phyloP scores from a whole-genome alignment of 2,113 vertebrate species.

The Gallinago jamesoni region DNA sequence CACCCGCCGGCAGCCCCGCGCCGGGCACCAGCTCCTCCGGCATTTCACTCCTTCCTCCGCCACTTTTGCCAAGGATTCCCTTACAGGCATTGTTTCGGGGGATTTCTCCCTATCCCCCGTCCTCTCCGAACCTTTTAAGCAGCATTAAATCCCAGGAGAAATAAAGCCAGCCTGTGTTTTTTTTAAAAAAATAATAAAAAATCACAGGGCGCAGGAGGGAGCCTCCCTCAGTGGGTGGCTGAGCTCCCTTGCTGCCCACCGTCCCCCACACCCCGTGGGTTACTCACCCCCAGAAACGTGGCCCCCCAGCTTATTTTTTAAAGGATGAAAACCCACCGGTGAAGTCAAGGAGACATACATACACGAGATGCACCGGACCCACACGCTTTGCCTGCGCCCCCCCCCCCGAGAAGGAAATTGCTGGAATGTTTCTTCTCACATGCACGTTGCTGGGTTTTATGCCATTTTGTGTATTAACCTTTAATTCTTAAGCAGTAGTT shows the following conservation, averaged over 20 bases:
- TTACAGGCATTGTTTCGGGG: not conserved
- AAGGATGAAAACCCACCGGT: not conserved
- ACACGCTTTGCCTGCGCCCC: fast-evolving
- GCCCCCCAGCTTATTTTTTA: not conserved
- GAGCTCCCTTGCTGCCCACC: not conserved
- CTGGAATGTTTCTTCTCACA: not conserved
- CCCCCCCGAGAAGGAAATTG: not conserved
- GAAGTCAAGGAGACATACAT: not conserved
- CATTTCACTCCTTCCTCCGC: not conserved
- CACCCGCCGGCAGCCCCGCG: fast-evolving
- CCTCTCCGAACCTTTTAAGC: not conserved
- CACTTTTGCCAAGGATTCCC: not conserved
- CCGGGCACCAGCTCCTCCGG: not conserved
- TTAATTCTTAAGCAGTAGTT: not conserved
- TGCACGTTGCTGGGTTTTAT: not conserved
- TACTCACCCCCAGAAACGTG: not conserved
- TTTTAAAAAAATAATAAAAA: not conserved
- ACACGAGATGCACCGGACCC: not conserved
- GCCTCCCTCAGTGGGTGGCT: fast-evolving
- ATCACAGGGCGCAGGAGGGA: not conserved
- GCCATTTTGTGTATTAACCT: not conserved
- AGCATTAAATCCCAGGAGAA: not conserved
- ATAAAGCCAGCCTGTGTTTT: not conserved
- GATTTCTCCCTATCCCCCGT: not conserved
- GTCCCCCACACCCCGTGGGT: not conserved